Conservation (phyloP, 2,888 invertebrate genomes). For the Eugnorisma glareosa region DNA sequence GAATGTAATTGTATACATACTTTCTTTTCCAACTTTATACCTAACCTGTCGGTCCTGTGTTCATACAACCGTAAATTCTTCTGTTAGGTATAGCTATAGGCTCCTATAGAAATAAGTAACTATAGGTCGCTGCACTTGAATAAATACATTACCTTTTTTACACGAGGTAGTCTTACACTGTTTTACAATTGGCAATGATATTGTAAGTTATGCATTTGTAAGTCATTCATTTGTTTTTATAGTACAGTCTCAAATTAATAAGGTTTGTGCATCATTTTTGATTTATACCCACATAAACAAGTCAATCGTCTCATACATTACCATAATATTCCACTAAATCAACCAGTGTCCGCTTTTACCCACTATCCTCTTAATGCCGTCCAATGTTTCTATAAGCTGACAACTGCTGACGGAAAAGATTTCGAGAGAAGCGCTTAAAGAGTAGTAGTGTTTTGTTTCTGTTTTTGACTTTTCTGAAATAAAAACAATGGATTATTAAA, state of each 20-base stretch:
- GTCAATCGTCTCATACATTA: neutral
- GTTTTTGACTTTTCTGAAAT: neutral
- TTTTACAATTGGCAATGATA: neutral
- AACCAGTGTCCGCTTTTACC: neutral
- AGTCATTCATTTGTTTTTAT: neutral
- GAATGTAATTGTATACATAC: too few relatives aligned
- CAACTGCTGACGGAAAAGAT: conserved; percentile 24
- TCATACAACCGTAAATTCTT: too few relatives aligned
- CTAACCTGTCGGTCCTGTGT: too few relatives aligned
- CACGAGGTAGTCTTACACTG: neutral
- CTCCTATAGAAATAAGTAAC: too few relatives aligned
- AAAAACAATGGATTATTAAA: too few relatives aligned
- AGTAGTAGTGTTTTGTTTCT: conserved; percentile 4
- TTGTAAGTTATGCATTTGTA: neutral
- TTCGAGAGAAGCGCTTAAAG: neutral
- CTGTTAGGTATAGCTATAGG: too few relatives aligned
- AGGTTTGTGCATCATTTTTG: neutral
- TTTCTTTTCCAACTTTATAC: neutral
- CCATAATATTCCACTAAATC: conserved; percentile 5
- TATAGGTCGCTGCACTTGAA: neutral
- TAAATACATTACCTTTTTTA: neutral
- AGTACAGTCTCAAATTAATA: neutral
- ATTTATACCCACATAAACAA: neutral
- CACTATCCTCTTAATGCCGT: neutral
- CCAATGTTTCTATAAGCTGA: conserved; percentile 27